Base-by-base conservation (phyloP, 2,888 invertebrate genomes). In the Drosophila anomalata region DNA sequence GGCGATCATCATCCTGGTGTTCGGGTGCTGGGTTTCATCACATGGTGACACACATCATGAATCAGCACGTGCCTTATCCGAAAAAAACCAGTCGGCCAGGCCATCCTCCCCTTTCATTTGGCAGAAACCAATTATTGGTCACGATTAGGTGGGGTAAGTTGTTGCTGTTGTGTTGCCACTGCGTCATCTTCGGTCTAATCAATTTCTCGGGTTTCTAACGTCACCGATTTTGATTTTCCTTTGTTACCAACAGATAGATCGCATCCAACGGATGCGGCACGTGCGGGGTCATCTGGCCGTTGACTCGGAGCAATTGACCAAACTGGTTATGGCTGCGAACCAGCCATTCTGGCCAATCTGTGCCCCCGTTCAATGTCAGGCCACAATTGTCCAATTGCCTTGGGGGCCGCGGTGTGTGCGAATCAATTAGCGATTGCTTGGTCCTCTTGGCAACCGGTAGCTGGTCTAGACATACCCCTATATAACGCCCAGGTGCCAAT, bases 11-110 rank as follows among this genome's bases (percentile, higher is more conserved):
- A 46, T 41, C 26, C 20, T 33, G 8, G 22, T 24, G 22, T 0
- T 5, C 24, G n/a, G 26, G 57, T n/a, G 44, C 4, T 33, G 29
- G 42, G 73, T 70, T 84, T 81, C 70, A 75, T 76, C 70, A 86
- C 55, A 58, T 65, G 72, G 63, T 80, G 86, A 83, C 75, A 77
- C 78, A 79, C 52, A 54, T 55, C 24, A 31, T 71, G 70, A 71
- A 51, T 71, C 70, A 71, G 54, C 72, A 60, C 63, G 56, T 70
- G 69, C 44, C 65, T 65, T 65, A 65, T 65, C 63, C 63, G 24
- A 65, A 52, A 55, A 58, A 55, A 58, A 52, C 62, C 62, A 20
- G 62, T 65, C 46, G 52, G 24, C 46, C 36, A 11, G 41, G 60
- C 62, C 12, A 20, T 11, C 20, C 42, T 12, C 47, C 58, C 61